These are phyloP conservation scores for Poecilia picta DNA, from an alignment of 2,797 vertebrate species.

Conservation along the genomic window DNA sequence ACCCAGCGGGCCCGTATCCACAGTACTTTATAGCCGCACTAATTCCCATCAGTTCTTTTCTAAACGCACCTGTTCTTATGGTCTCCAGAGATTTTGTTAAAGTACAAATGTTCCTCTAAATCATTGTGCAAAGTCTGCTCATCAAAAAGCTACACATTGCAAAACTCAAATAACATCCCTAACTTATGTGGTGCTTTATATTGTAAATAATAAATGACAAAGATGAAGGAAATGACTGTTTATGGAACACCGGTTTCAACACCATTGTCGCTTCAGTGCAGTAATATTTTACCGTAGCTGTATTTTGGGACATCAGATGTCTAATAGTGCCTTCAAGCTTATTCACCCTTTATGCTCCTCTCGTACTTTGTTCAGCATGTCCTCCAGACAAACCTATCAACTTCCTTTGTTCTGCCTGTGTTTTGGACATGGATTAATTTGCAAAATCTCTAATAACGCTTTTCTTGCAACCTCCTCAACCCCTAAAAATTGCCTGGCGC, in stretches of 20 bases:
- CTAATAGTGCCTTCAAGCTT: conserved; percentile 10
- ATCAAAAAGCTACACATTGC: not conserved
- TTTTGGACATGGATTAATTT: conserved; percentile 19
- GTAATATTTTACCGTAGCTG: not conserved
- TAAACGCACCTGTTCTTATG: conserved; percentile 37
- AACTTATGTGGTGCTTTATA: not conserved
- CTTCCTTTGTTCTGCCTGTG: conserved; percentile 23
- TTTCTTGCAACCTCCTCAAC: conserved; percentile 15
- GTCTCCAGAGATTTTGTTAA: conserved; percentile 34
- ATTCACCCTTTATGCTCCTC: conserved; percentile 2
- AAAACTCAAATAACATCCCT: not conserved
- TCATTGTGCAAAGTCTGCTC: conserved; percentile 28
- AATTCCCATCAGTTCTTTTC: conserved; percentile 40
- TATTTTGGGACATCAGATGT: not conserved
- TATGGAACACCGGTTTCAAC: not conserved
- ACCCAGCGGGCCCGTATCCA: conserved; percentile 36
- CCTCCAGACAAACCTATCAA: conserved; percentile 11
- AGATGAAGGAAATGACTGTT: not conserved
- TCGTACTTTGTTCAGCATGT: conserved; percentile 8
- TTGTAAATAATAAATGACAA: not conserved
- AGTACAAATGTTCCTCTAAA: conserved; percentile 31
- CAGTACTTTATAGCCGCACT: conserved; percentile 35
- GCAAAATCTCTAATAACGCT: conserved; percentile 14
- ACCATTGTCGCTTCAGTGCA: not conserved
- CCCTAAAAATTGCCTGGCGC: conserved; percentile 6